Base-by-base conservation (phyloP, 1,140 invertebrate species). In the Episyrphus balteatus region DNA sequence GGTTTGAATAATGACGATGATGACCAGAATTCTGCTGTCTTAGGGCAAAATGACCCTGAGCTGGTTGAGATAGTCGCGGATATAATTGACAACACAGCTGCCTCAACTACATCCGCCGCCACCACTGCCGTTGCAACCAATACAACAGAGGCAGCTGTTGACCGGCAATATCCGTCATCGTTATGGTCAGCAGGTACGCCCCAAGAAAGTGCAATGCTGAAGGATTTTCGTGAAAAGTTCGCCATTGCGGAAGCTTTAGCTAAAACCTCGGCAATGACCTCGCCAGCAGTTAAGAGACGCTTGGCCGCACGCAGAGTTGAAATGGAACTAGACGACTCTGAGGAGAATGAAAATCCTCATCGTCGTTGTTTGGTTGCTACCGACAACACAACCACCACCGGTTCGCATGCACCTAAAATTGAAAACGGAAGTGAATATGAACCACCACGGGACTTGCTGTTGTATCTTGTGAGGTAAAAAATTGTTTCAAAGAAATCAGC, bases 391-490 rank as follows among this genome's bases (percentile, higher is more conserved):
- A 5, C 8, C 21, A 26, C 21, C 21, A 26, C 21, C 8, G 21
- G 21, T 26, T 3, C 21, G 8, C 21, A 26, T 26, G 21, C 3
- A 26, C 8, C 21, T 26, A 26, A 26, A 26, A 26, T 26, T 26
- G 21, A 26, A 26, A 26, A 26, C 21, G 21, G 21, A 26, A 26
- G 53, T 42, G 68, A 71, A 49, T 79, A 75, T 59, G 72, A 77
- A 46, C 78, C 77, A 26, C 78, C 78, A n/a, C 77, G 74, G 52
- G 73, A 78, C 46, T 59, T 80, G 39, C 67, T 80, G 19, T 61
- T 79, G 36, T 79, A 79, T 64, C 68, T 80, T 48, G 77, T 79
- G 58, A 77, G 78, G 78, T 80, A 70, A 75, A 58, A 41, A 41
- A 41, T 5, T 6, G 11, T 12, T 36, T n/a, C 3, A 36, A 15